phyloP scores from a whole-genome alignment of 2,888 invertebrate genomes.

The Trichogramma evanescens region DNA sequence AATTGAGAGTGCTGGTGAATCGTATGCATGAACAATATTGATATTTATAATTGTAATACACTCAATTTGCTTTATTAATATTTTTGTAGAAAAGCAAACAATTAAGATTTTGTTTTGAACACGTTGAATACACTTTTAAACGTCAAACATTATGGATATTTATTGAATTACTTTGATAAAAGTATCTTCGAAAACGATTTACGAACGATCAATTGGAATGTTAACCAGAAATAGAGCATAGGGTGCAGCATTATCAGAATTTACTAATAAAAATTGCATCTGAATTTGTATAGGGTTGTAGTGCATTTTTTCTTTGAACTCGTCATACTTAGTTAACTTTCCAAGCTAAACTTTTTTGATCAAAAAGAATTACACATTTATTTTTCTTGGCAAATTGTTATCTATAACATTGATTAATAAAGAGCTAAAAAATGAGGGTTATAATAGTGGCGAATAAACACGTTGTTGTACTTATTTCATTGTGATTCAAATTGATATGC shows the following conservation, averaged over 20 bases:
- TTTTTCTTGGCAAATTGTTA: slow-evolving; percentile 14
- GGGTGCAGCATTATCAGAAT: slow-evolving; percentile 11
- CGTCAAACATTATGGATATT: slow-evolving; percentile 6
- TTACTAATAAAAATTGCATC: not conserved
- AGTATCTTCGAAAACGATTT: slow-evolving; percentile 13
- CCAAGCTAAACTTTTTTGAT: not conserved
- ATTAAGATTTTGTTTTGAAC: not conserved
- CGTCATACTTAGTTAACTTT: slow-evolving; percentile 8
- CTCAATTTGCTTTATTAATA: too few species aligned
- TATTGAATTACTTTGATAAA: slow-evolving; percentile 1
- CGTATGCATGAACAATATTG: too few species aligned
- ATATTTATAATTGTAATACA: too few species aligned
- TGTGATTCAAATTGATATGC: slow-evolving; percentile 21
- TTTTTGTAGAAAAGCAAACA: too few species aligned
- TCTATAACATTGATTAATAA: slow-evolving; percentile 7
- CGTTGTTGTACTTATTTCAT: slow-evolving; percentile 22
- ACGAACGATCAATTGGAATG: slow-evolving; percentile 12
- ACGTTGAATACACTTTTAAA: slow-evolving; percentile 3
- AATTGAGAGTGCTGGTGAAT: too few species aligned
- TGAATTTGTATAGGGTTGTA: slow-evolving; percentile 12
- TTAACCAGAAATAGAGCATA: slow-evolving; percentile 5
- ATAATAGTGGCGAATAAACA: slow-evolving; percentile 17
- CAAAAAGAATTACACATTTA: not conserved
- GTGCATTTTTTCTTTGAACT: slow-evolving; percentile 11
- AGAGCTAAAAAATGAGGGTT: slow-evolving; percentile 7